Percentiles rank a stretch among this genome's conserved stretches.
Conservation (phyloP, 2,797 vertebrate genomes). For the Chaetodon trifasciatus region DNA sequence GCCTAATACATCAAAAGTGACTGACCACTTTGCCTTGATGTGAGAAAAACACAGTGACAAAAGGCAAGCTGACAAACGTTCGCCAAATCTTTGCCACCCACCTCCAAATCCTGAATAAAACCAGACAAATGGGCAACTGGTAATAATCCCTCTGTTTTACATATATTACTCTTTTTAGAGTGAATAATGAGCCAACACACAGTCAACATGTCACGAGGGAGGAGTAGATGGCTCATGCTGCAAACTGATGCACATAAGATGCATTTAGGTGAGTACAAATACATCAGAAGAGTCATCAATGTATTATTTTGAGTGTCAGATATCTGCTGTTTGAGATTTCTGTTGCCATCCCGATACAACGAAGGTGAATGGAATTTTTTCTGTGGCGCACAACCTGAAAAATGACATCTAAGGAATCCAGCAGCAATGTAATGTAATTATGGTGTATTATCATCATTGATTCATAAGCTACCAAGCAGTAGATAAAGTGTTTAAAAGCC, state of each 20-base stretch:
- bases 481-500: not conserved
- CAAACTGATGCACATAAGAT: not conserved
- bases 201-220: not conserved
- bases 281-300: not conserved
- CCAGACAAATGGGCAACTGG: conserved; percentile 3
- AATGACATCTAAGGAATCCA: not conserved
- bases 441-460: not conserved
- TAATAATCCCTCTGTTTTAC: not conserved
- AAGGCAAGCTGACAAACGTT: conserved; percentile 17
- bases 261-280: not conserved
- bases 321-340: not conserved
- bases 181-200: not conserved
- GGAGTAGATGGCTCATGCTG: not conserved
- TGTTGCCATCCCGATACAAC: not conserved
- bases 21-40: conserved; percentile 35
- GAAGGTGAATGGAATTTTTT: not conserved
- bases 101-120: conserved; percentile 3
- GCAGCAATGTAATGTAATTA: not conserved
- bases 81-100: not conserved
- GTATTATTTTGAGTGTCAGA: conserved; percentile 1
- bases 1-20: conserved; percentile 41
- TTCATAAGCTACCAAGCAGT: not conserved
- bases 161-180: not conserved
- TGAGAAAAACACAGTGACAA: conserved; percentile 12
- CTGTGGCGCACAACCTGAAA: not conserved